Percentiles rank a stretch among this genome's conserved stretches.
These are phyloP conservation scores for Seriola dumerili DNA, from an alignment of 2,113 vertebrate species.

Conservation along the genomic window DNA sequence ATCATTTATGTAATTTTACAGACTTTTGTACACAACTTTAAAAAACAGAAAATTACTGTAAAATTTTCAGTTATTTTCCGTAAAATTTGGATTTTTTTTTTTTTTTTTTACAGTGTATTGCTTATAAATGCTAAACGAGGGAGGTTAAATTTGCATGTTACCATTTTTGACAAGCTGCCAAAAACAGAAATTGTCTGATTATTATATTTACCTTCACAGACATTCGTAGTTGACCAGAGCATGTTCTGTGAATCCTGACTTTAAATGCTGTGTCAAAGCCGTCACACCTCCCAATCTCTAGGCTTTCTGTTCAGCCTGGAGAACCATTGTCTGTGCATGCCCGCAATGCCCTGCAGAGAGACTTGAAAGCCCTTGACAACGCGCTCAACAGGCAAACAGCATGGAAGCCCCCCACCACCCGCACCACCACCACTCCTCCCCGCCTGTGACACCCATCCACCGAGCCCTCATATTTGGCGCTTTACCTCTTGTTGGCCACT, in stretches of 20 bases:
- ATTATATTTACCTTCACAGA: background rate
- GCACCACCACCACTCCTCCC: background rate
- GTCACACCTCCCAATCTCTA: background rate
- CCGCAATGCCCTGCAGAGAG: background rate
- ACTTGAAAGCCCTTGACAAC: constrained; percentile 3
- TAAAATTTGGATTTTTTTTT: too few species aligned
- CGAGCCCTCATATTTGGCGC: background rate
- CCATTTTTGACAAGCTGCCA: too few species aligned
- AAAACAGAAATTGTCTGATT: background rate
- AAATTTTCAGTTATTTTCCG: too few species aligned
- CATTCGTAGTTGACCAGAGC: background rate
- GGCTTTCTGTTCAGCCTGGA: background rate
- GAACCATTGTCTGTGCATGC: background rate
- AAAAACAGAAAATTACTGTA: too few species aligned
- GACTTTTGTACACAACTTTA: too few species aligned
- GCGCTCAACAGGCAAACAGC: constrained; percentile 1
- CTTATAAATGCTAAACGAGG: too few species aligned
- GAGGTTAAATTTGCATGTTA: too few species aligned
- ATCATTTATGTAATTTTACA: too few species aligned
- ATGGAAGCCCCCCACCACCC: background rate
- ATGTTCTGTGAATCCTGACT: too few species aligned
- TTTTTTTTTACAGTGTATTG: too few species aligned
- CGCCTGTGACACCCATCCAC: constrained; percentile 3
- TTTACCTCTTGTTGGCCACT: constrained; percentile 4
- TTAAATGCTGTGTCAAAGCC: too few species aligned